Evolutionary conservation across 1,140 invertebrate species (phyloP).

Genomic region (Drosophila malerkotliana): DNA sequence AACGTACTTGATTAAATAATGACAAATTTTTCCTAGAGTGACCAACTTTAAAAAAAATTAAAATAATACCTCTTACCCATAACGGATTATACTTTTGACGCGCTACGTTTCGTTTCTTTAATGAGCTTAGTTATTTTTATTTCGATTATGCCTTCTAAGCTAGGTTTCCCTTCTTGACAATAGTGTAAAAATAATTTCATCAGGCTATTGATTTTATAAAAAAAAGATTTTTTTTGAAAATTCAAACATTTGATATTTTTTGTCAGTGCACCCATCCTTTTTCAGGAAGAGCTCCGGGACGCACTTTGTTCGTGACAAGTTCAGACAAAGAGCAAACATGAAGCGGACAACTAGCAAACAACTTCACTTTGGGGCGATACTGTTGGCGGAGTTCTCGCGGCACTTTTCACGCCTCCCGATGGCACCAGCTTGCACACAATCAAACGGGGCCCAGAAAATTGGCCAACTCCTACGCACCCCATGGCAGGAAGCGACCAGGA

Average conservation of each 20-base stretch:
- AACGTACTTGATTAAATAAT: no score
- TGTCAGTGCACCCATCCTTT: conserved; percentile 2
- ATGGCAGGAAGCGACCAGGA: neutral
- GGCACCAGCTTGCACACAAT: conserved; percentile 9
- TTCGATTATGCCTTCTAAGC: no score
- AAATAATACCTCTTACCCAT: no score
- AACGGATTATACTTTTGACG: no score
- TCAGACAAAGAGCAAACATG: conserved; percentile 69
- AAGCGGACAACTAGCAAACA: conserved; percentile 45
- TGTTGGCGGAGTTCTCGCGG: conserved; percentile 39
- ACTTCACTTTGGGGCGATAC: conserved; percentile 36
- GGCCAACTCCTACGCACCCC: conserved; percentile 31
- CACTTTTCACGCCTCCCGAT: conserved; percentile 61
- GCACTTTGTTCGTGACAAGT: conserved; percentile 63
- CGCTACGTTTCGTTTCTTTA: no score
- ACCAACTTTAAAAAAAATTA: no score
- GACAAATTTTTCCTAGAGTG: no score
- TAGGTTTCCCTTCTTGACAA: no score
- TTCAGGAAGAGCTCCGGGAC: conserved; percentile 15
- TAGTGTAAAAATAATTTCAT: no score
- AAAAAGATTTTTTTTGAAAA: no score
- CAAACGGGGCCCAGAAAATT: conserved; percentile 23
- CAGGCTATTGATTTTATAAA: no score
- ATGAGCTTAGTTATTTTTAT: no score
- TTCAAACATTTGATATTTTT: conserved; percentile 2